Conservation (phyloP, 2,113 vertebrate genomes). For the Aplodontia rufa region DNA sequence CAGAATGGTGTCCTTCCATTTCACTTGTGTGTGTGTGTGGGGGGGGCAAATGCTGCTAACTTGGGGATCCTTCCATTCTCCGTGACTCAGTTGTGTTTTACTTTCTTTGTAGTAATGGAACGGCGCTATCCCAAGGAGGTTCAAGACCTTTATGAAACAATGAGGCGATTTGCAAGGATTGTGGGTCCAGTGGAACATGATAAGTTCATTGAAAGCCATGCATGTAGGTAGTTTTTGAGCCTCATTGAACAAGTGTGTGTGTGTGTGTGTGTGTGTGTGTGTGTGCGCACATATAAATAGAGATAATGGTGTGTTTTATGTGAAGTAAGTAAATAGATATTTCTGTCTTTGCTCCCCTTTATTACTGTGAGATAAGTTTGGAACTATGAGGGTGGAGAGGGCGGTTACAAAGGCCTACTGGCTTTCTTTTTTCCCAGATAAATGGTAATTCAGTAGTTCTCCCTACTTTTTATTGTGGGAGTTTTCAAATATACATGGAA, state of each 20-base stretch:
- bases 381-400: not conserved
- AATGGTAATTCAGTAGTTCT: not conserved
- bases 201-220: conserved; percentile 98
- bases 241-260: not conserved
- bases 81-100: conserved; percentile 34
- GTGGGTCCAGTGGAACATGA: conserved; percentile 95
- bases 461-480: not conserved
- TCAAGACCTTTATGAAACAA: conserved; percentile 96
- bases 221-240: conserved; percentile 86
- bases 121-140: conserved; percentile 96
- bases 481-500: not conserved
- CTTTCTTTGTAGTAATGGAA: conserved; percentile 90
- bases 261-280: not conserved
- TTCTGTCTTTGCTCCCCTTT: conserved; percentile 3
- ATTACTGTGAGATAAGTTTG: conserved; percentile 42
- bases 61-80: not conserved
- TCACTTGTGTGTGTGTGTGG: not conserved
- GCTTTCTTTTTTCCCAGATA: not conserved
- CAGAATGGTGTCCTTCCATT: conserved; percentile 29
- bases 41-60: not conserved
- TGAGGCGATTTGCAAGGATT: conserved; percentile 95
- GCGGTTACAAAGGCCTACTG: not conserved
- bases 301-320: conserved; percentile 2
- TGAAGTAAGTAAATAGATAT: conserved; percentile 45
- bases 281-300: not conserved